A percentile compares a stretch with the other conserved stretches of the same genome.
Conservation (phyloP, 2,888 invertebrate species). For the Mamestra brassicae region DNA sequence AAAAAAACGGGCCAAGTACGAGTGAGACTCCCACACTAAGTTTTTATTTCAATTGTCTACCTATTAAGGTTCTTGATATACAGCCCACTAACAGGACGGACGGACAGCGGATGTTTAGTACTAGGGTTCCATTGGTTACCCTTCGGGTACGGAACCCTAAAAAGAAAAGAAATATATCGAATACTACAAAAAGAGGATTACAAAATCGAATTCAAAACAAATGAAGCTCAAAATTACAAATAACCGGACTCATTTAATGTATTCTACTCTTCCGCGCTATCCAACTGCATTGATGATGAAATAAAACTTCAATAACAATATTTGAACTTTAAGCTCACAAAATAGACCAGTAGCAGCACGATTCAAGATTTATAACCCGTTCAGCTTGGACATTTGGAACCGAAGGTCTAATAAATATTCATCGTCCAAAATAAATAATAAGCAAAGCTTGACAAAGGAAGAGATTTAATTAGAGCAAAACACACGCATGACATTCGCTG, state of each 20-base stretch:
- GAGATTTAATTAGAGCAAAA: conserved; percentile 82
- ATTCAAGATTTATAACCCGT: conserved; percentile 58
- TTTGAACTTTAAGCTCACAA: conserved; percentile 51
- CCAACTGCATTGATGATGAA: conserved; percentile 9
- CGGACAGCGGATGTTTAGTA: too few relatives aligned
- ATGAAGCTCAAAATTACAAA: not conserved
- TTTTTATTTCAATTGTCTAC: too few relatives aligned
- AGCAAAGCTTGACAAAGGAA: conserved; percentile 74
- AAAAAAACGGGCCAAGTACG: too few relatives aligned
- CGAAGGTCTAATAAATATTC: conserved; percentile 62
- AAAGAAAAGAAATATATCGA: not conserved
- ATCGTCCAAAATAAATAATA: conserved; percentile 57
- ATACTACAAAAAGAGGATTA: not conserved
- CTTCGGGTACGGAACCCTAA: too few relatives aligned
- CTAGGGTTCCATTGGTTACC: too few relatives aligned
- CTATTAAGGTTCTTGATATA: too few relatives aligned
- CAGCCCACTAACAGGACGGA: too few relatives aligned
- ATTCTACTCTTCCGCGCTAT: not conserved
- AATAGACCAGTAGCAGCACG: conserved; percentile 56
- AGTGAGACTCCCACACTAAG: too few relatives aligned
- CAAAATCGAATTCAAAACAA: conserved; percentile 4
- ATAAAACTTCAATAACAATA: conserved; percentile 33
- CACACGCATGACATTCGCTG: conserved; percentile 80
- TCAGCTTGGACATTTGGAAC: conserved; percentile 42
- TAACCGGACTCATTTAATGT: not conserved